Evolutionary conservation across 2,888 invertebrate genomes (phyloP).

Genomic region (Ectemnius continuus): DNA sequence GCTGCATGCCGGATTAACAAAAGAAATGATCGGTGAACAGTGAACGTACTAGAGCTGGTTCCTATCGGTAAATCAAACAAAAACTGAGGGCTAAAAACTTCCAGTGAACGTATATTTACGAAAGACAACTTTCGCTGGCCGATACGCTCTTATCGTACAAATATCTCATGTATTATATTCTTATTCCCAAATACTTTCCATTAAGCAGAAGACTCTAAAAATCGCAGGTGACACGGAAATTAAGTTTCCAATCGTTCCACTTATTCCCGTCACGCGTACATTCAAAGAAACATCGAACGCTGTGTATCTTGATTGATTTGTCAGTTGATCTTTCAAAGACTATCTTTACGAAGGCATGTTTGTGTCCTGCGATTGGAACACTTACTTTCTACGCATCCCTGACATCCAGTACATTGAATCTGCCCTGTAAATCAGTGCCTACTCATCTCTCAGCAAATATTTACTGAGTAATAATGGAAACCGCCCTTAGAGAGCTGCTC

Average conservation of each 20-base stretch:
- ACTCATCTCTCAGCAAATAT: no score
- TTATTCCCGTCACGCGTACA: constrained; percentile 3
- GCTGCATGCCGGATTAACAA: no score
- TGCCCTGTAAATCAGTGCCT: no score
- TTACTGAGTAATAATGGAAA: background rate
- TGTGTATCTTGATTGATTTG: no score
- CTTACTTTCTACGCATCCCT: no score
- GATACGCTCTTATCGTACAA: background rate
- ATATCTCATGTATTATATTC: background rate
- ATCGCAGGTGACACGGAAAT: constrained; percentile 19
- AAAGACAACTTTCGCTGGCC: background rate
- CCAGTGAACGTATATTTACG: background rate
- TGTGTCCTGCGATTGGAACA: no score
- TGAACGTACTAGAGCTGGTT: background rate
- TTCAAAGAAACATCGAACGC: no score
- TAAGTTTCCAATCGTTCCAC: constrained; percentile 31
- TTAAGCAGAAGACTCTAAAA: constrained; percentile 9
- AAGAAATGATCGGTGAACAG: no score
- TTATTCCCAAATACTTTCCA: background rate
- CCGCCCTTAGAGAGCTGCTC: background rate
- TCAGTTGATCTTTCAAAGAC: no score
- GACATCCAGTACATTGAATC: no score
- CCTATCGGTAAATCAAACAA: background rate
- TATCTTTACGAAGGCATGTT: no score
- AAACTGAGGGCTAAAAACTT: background rate